phyloP scores from a whole-genome alignment of 2,888 invertebrate species.

The Diploptera punctata region DNA sequence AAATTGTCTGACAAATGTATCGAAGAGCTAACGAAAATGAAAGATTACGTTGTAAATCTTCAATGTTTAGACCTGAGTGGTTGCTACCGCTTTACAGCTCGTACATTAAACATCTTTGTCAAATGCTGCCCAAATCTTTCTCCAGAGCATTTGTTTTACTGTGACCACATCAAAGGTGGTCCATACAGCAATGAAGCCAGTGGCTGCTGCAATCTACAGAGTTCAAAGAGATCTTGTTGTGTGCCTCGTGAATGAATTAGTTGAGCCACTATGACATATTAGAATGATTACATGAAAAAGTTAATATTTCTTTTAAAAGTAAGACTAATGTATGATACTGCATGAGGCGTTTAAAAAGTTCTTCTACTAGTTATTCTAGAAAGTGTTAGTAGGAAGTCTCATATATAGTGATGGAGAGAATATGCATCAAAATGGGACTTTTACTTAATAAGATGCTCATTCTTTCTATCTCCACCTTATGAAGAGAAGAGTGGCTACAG shows the following conservation, averaged over 20 bases:
- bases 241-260: background rate
- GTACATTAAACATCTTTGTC: background rate
- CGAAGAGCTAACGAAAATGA: background rate
- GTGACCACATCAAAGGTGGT: background rate
- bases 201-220: background rate
- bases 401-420: too few species aligned
- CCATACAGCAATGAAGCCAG: conserved; percentile 8
- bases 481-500: too few species aligned
- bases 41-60: background rate
- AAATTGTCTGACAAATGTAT: background rate
- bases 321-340: too few species aligned
- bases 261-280: too few species aligned
- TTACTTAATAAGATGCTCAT: too few species aligned
- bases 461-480: too few species aligned
- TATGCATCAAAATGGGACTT: too few species aligned
- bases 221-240: background rate
- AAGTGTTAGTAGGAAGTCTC: too few species aligned
- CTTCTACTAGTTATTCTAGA: too few species aligned
- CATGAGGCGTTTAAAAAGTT: too few species aligned
- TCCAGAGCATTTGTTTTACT: background rate
- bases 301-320: too few species aligned
- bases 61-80: background rate
- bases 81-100: background rate
- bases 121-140: background rate
- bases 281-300: too few species aligned